phyloP scores from a whole-genome alignment of 35 echinoderm and acorn worm species.

The Amphiura filiformis region DNA sequence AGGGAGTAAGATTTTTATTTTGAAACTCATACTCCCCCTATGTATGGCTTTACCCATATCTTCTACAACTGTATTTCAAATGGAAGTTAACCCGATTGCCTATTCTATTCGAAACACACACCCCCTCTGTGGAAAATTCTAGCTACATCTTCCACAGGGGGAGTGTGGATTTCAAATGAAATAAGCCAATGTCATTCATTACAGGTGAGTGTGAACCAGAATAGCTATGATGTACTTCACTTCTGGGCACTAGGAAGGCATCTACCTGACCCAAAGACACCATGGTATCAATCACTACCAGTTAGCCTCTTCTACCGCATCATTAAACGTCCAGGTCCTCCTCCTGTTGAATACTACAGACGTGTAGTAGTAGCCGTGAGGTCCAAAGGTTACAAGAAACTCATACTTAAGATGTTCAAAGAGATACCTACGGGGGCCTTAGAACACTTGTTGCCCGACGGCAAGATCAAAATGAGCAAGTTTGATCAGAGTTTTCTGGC shows the following conservation, averaged over 20 bases:
- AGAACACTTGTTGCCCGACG: slow-evolving; percentile 91
- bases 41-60: too few species aligned
- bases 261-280: slow-evolving; percentile 52
- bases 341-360: slow-evolving; percentile 80
- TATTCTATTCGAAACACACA: too few species aligned
- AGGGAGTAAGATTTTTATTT: too few species aligned
- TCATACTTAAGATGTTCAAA: slow-evolving; percentile 98
- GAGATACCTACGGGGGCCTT: slow-evolving; percentile 82
- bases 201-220: slow-evolving; percentile 87
- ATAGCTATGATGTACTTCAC: slow-evolving; percentile 83
- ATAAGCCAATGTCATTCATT: too few species aligned
- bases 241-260: slow-evolving; percentile 97
- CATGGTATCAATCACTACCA: slow-evolving; percentile 63
- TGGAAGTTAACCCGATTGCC: too few species aligned
- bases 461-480: slow-evolving; percentile 87
- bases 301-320: slow-evolving; percentile 56
- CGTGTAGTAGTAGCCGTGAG: slow-evolving; percentile 88
- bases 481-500: slow-evolving; percentile 83
- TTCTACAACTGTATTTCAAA: too few species aligned
- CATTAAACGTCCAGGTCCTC: slow-evolving; percentile 59
- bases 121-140: too few species aligned
- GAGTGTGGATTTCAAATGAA: too few species aligned
- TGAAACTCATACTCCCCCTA: too few species aligned
- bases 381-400: slow-evolving; percentile 79
- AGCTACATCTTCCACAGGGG: too few species aligned